A percentile compares a stretch with the other conserved stretches of the same genome.
phyloP scores from a whole-genome alignment of 2,113 vertebrate genomes.

The Dromas ardeola region DNA sequence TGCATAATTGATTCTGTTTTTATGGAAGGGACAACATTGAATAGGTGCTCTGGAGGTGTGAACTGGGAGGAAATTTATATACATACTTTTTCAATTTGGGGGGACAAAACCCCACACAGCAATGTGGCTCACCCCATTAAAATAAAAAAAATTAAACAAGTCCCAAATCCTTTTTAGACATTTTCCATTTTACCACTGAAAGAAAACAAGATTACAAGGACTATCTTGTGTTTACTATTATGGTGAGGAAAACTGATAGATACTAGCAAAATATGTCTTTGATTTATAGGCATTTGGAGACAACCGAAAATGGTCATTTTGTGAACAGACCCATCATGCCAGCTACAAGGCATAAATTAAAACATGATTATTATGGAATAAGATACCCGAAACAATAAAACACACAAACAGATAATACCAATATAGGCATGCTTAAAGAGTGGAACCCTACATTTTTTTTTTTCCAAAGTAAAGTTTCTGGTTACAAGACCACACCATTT shows the following conservation, averaged over 20 bases:
- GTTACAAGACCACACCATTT: neutral
- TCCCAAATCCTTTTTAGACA: neutral
- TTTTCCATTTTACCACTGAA: neutral
- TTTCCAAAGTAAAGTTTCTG: neutral
- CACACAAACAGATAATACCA: neutral
- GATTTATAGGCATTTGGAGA: neutral
- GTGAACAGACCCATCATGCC: neutral
- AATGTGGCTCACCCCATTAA: neutral
- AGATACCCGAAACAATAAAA: neutral
- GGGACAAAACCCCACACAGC: neutral
- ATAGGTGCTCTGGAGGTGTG: neutral
- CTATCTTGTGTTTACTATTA: neutral
- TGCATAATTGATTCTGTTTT: neutral
- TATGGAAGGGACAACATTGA: accelerated
- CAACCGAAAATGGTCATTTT: neutral
- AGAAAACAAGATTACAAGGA: neutral
- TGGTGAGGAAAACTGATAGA: neutral
- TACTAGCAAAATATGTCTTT: neutral
- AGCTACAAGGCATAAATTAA: neutral
- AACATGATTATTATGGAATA: neutral
- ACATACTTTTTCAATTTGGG: neutral
- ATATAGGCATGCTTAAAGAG: neutral
- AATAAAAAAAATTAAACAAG: neutral
- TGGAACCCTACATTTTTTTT: neutral
- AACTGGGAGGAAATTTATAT: neutral